Conservation (phyloP, 30 jellyfish, hydroid and myxozoan species). For the Hydractinia symbiolongicarpus region DNA sequence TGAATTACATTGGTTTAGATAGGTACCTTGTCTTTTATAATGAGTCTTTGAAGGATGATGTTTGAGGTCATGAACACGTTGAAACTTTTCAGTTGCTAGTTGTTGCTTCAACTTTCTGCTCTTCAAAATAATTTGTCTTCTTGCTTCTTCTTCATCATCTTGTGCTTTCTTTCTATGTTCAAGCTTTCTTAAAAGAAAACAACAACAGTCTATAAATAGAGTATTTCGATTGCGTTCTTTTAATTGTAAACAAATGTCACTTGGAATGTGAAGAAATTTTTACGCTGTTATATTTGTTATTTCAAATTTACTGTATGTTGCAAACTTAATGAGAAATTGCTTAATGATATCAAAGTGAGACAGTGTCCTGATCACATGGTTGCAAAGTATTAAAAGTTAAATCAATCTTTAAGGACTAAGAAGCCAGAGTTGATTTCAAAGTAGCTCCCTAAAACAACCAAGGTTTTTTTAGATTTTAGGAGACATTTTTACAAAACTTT, state of each 20-base stretch:
- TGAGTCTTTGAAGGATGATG: neutral
- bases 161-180: conserved; percentile 40
- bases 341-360: neutral
- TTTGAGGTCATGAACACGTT: conserved; percentile 26
- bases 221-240: neutral
- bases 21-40: neutral
- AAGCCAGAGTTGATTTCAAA: too few relatives aligned
- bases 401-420: too few relatives aligned
- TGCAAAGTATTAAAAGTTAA: too few relatives aligned
- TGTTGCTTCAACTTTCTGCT: conserved; percentile 18
- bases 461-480: too few relatives aligned
- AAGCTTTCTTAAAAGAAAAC: conserved; percentile 34
- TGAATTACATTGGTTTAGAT: neutral
- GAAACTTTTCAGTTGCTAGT: conserved; percentile 47
- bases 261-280: too few relatives aligned
- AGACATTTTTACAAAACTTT: too few relatives aligned
- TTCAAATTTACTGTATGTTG: too few relatives aligned
- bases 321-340: neutral
- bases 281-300: too few relatives aligned
- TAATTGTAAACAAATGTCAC: neutral
- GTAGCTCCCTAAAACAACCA: too few relatives aligned
- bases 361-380: too few relatives aligned
- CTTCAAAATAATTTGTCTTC: conserved; percentile 45
- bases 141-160: conserved; percentile 57
- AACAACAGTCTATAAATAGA: neutral